These are phyloP conservation scores for Enteromius radiatus DNA, from an alignment of 2,797 vertebrate species.

Conservation along the genomic window DNA sequence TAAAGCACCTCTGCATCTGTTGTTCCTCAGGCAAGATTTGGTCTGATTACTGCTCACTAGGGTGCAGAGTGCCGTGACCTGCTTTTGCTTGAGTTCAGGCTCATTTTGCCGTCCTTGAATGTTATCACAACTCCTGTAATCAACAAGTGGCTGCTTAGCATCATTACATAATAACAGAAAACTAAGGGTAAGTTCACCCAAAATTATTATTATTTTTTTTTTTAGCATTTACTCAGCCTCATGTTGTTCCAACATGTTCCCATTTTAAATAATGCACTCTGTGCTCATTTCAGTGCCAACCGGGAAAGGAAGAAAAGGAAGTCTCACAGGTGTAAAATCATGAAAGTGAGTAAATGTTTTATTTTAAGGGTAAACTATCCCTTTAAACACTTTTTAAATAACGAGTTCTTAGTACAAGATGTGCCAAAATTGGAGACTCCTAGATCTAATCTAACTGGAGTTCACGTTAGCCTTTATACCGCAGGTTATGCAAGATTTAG, in stretches of 20 bases:
- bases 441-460: slow-evolving; percentile 36
- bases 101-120: slow-evolving; percentile 42
- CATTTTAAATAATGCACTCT: neutral
- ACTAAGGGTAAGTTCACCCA: neutral
- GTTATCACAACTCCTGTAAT: slow-evolving; percentile 26
- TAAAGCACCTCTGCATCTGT: slow-evolving; percentile 38
- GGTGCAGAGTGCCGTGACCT: slow-evolving; percentile 47
- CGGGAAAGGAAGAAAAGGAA: neutral
- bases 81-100: slow-evolving; percentile 49
- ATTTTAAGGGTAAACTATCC: neutral
- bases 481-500: slow-evolving; percentile 30
- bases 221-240: neutral
- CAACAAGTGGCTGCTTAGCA: slow-evolving; percentile 22
- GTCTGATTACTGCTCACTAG: slow-evolving; percentile 49
- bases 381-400: neutral
- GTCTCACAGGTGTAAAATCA: neutral
- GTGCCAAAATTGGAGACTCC: slow-evolving; percentile 12
- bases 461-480: neutral
- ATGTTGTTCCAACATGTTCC: slow-evolving; percentile 1
- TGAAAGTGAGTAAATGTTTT: neutral
- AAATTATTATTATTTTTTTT: neutral
- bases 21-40: slow-evolving; percentile 36
- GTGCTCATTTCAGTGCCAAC: neutral
- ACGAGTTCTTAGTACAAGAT: neutral
- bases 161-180: neutral